Base-by-base conservation (phyloP, 2,113 vertebrate genomes). In the Forbesichthys papilliferus region DNA sequence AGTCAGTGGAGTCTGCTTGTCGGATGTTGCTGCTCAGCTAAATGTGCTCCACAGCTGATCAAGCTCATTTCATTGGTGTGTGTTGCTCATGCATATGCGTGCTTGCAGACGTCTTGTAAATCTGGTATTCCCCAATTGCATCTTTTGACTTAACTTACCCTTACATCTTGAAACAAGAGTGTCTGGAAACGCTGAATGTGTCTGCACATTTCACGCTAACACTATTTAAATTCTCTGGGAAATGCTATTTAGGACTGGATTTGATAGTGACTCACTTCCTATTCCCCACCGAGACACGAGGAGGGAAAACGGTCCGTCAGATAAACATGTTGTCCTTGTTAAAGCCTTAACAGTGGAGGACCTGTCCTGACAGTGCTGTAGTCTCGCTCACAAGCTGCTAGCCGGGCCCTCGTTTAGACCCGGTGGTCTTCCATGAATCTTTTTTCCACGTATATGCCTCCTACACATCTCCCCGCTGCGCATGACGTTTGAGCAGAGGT, bases 11-110 rank as follows among this genome's bases (percentile, higher is more conserved):
- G 75, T 82, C 83, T 87, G 85, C 76, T 67, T 58, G 12, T 88
- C 84, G 84, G 77, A 90, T 86, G 86, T 83, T 65, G 71, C 61
- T 68, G 72, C 52, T 53, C 55, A 75, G 80, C 55, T 62, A 77
- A 86, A 79, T 66, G 57, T 83, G 79, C 60, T 48, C 66, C 46
- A 33, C 65, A 67, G 62, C 52, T 71, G 74, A 74, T 73, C 42
- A 60, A 77, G 68, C 59, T 59, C 16, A 18, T 11, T 58, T 12
- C 11, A 10, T 9, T 11, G 4, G 56, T 54, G 52, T 54, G 14
- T 54, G 52, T 54, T 8, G 12, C 52, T 11, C 49, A 14, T 52
- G 53, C 53, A 55, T 56, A n/a, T 56, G 53, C 14, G 7, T 55
- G 54, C 18, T 13, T 55, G 54, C 2, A 27, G 27, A 27, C 27